Evolutionary conservation across 2,888 invertebrate species (phyloP), one percentile per base, ranked within the genome.

Genomic region (Mactromeris polynyma): DNA sequence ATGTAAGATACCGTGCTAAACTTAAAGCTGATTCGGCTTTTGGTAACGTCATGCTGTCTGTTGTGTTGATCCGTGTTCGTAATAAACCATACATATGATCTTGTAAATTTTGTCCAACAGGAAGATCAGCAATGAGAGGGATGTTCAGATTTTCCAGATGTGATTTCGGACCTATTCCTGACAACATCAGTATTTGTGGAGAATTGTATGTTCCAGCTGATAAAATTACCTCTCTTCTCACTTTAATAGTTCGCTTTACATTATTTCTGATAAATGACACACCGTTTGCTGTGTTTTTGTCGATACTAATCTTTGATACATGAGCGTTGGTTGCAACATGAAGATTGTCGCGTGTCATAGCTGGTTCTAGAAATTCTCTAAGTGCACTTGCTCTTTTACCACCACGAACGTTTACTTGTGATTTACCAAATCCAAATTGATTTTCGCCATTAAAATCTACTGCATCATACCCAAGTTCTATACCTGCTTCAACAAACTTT

Each of bases 121-220:
- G 95, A 19, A 96, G 88, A 88, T 96, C 95, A 26, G 92, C 93
- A 11, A 95, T 90, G 14, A 95, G 91, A 9, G 95, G 94, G 78
- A 96, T 95, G 94, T 94, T 93, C 21, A 96, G 89, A 38, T 94
- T 93, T 77, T 96, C 92, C 19, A 97, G 93, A 40, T 96, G 95
- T n/a, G 94, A 91, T 31, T 89, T 90, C 3, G 96, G 97, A 31
- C 96, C 96, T 64, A 97, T 93, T 21, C 96, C 96, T 78, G 96
- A 96, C 58, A 96, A 90, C 95, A 96, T 93, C 31, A 97, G 92
- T 4, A 97, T 90, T 54, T 96, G 95, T 7, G 96, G 96, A 4
- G 96, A 95, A 81, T 95, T 96, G 26, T 96, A 94, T 36, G 95
- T 92, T 11, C 97, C 97, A 11, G 96, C 96, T 46, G 95, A 95